phyloP scores from a whole-genome alignment of 2,888 invertebrate genomes.

The Hipparchia sbordonii region DNA sequence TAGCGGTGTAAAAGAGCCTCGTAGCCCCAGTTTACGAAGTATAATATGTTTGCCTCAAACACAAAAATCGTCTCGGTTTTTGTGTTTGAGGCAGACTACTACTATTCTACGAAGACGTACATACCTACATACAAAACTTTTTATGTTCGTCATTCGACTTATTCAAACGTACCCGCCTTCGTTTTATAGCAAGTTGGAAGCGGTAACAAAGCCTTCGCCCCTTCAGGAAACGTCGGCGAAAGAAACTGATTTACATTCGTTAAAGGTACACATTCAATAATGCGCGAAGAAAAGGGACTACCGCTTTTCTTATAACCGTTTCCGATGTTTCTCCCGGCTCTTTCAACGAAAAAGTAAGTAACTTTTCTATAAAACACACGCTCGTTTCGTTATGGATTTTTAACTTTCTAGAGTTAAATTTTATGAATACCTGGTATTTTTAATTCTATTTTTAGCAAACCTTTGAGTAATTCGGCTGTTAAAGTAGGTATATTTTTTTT shows the following conservation, averaged over 20 bases:
- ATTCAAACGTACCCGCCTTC: constrained; percentile 3
- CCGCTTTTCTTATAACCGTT: constrained; percentile 1
- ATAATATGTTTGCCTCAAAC: not conserved
- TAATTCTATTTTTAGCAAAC: no score
- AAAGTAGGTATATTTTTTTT: no score
- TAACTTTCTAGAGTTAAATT: not conserved
- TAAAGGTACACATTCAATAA: constrained; percentile 20
- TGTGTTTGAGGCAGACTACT: no score
- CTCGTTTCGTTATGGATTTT: not conserved
- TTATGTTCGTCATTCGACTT: constrained; percentile 7
- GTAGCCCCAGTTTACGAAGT: no score
- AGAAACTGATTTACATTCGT: constrained; percentile 22
- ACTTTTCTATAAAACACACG: constrained; percentile 3
- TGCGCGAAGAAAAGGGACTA: constrained; percentile 10
- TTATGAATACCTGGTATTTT: no score
- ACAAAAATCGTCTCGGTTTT: not conserved
- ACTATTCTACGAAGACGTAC: not conserved
- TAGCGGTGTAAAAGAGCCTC: no score
- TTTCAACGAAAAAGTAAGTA: not conserved
- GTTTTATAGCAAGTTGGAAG: not conserved
- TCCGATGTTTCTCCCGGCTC: constrained; percentile 4
- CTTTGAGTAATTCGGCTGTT: no score
- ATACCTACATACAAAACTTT: constrained; percentile 4
- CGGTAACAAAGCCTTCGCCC: constrained; percentile 14
- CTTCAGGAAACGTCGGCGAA: constrained; percentile 6